phyloP scores from a whole-genome alignment of 2,797 vertebrate genomes.

The Acrossocheilus wenchowensis region DNA sequence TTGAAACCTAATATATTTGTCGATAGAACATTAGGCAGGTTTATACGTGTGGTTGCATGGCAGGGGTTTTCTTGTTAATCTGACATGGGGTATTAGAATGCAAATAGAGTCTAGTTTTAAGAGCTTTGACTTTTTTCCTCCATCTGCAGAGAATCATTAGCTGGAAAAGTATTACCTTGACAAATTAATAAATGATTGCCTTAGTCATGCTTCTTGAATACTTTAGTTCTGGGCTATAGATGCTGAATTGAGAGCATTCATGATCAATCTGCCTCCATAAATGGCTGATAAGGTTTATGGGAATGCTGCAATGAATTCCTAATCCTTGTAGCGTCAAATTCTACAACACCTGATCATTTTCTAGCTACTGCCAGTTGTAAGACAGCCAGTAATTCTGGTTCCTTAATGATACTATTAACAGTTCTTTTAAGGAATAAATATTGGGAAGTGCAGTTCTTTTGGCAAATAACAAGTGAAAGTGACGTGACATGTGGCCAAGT shows the following conservation, averaged over 20 bases:
- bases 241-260: slow-evolving; percentile 10
- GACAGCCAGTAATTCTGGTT: neutral
- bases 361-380: neutral
- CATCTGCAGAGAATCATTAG: slow-evolving; percentile 38
- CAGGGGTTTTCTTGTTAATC: slow-evolving; percentile 6
- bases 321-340: neutral
- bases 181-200: slow-evolving; percentile 40
- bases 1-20: neutral
- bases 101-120: slow-evolving; percentile 15
- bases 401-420: neutral
- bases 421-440: neutral
- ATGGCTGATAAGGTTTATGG: neutral
- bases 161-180: slow-evolving; percentile 31
- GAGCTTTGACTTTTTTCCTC: neutral
- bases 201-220: slow-evolving; percentile 34
- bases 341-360: neutral
- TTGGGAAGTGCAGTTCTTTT: neutral
- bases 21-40: slow-evolving; percentile 4
- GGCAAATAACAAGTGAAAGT: neutral
- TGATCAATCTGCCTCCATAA: slow-evolving; percentile 22
- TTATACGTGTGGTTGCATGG: neutral
- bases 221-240: neutral
- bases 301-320: slow-evolving; percentile 1
- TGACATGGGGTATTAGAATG: slow-evolving; percentile 35
- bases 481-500: too few relatives aligned